phyloP scores from a whole-genome alignment of 1,140 invertebrate species.

The Bombus vancouverensis region DNA sequence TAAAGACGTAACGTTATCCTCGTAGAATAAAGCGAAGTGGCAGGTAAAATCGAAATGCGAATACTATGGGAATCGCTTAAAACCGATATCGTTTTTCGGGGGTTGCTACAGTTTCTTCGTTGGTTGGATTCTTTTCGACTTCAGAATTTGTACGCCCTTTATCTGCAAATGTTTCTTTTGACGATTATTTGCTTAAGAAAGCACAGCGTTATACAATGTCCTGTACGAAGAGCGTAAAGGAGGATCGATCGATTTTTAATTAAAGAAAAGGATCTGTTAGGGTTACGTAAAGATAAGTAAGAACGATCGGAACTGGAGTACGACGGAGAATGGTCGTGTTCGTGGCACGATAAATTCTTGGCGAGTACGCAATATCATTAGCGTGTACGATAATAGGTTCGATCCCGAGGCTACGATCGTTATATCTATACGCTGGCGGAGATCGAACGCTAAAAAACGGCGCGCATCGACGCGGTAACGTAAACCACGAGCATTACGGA shows the following conservation, averaged over 20 bases:
- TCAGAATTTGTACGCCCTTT: too few species aligned
- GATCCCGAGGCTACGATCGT: slow-evolving; percentile 25
- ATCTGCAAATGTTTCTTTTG: too few species aligned
- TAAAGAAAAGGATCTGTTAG: neutral
- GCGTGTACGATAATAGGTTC: slow-evolving; percentile 15
- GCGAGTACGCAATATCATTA: slow-evolving; percentile 29
- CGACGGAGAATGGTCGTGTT: neutral
- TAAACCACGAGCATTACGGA: slow-evolving; percentile 8
- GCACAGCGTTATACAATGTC: too few species aligned
- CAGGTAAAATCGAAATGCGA: too few species aligned
- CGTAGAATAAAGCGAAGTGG: too few species aligned
- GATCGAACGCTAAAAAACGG: slow-evolving; percentile 34
- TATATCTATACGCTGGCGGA: neutral
- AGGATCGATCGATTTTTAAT: neutral
- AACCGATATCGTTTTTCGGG: too few species aligned
- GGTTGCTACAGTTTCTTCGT: too few species aligned
- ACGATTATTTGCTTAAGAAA: too few species aligned
- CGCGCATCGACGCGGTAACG: slow-evolving; percentile 6
- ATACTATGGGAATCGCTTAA: too few species aligned
- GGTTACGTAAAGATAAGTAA: neutral
- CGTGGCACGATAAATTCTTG: slow-evolving; percentile 12
- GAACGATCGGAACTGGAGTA: neutral
- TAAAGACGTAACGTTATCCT: too few species aligned
- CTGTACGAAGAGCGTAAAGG: too few species aligned
- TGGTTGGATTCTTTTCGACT: too few species aligned